Conservation (phyloP, 2,797 vertebrate genomes). For the Fringilla coelebs region DNA sequence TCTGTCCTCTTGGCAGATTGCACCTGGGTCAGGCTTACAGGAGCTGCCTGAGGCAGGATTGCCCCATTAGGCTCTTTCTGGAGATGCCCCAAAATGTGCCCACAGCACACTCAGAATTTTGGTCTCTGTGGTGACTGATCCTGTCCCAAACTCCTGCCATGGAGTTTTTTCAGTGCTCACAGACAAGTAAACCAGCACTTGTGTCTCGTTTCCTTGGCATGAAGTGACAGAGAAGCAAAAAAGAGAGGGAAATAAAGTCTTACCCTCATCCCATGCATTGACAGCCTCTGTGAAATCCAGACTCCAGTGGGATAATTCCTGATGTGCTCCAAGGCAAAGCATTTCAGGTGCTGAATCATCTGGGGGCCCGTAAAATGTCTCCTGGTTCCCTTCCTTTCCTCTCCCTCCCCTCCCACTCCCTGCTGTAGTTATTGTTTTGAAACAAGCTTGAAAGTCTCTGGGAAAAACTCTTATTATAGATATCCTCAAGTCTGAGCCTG, state of each 20-base stretch:
- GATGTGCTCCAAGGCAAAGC: background rate
- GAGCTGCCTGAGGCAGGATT: background rate
- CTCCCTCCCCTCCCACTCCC: background rate
- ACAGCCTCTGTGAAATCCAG: background rate
- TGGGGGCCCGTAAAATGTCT: background rate
- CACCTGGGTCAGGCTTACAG: background rate
- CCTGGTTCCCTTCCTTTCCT: background rate
- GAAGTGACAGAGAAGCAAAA: background rate
- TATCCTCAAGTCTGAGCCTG: background rate
- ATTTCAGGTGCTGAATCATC: background rate
- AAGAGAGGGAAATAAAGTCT: background rate
- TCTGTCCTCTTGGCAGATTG: background rate
- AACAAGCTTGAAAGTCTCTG: background rate
- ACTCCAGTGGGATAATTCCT: background rate
- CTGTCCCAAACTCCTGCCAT: background rate
- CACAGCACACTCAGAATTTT: background rate
- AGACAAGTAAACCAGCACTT: slow-evolving; percentile 19
- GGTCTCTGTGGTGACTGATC: background rate
- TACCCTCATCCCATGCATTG: background rate
- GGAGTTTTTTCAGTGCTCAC: background rate
- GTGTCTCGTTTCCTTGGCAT: background rate
- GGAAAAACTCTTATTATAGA: background rate
- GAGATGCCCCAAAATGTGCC: background rate
- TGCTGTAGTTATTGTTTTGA: background rate
- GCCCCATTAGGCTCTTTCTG: background rate